Evolutionary conservation across 2,113 vertebrate genomes (phyloP).

Genomic region (Falco punctatus): DNA sequence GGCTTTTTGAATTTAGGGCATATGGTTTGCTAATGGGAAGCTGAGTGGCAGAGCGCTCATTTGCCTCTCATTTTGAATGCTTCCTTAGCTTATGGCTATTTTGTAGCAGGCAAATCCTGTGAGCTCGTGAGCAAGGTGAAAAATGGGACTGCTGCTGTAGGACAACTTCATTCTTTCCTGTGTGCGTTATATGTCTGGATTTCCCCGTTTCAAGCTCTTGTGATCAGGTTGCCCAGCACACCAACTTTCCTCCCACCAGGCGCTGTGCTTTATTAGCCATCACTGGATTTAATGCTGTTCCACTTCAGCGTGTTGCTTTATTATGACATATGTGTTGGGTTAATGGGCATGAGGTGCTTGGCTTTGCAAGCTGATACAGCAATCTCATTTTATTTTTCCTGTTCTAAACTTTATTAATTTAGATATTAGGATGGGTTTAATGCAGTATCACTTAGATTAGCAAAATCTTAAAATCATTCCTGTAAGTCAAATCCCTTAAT

Average conservation of each 20-base stretch:
- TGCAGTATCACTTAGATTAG: slow-evolving; percentile 20
- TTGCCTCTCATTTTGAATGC: not conserved
- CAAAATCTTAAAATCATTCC: not conserved
- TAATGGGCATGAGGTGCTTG: not conserved
- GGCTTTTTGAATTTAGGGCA: not conserved
- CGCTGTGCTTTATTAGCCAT: not conserved
- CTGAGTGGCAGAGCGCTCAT: not conserved
- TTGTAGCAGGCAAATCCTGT: not conserved
- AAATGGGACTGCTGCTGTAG: not conserved
- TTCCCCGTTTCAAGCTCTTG: not conserved
- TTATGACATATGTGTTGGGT: not conserved
- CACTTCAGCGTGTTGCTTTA: not conserved
- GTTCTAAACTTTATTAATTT: slow-evolving; percentile 6
- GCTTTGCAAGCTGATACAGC: not conserved
- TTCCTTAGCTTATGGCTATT: not conserved
- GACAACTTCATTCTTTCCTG: not conserved
- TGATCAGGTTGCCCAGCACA: not conserved
- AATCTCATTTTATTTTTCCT: not conserved
- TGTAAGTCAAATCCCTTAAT: slow-evolving; percentile 19
- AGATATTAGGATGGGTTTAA: not conserved
- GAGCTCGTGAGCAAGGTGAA: not conserved
- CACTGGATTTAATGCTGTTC: rapidly evolving
- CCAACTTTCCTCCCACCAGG: not conserved
- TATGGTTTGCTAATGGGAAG: not conserved
- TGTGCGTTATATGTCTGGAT: not conserved